Conservation (phyloP, 2,888 invertebrate species). For the Tricholauxania praeusta region DNA sequence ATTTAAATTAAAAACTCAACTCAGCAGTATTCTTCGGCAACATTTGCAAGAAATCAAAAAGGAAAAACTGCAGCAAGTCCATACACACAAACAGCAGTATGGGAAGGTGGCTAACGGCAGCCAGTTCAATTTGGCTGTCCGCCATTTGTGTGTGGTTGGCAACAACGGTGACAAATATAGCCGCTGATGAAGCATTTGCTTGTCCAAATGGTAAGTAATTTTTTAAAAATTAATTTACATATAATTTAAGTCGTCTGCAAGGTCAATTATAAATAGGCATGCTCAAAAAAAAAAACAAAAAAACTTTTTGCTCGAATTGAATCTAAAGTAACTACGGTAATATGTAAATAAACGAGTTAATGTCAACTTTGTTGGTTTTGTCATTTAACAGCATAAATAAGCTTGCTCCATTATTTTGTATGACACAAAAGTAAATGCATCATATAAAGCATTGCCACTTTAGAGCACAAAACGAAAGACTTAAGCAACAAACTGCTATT, state of each 20-base stretch:
- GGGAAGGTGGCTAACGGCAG: conserved; percentile 65
- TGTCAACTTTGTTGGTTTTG: too few relatives aligned
- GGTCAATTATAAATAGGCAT: too few relatives aligned
- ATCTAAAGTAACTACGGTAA: too few relatives aligned
- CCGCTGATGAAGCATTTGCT: conserved; percentile 65
- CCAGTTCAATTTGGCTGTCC: conserved; percentile 68
- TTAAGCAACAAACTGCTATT: conserved; percentile 38
- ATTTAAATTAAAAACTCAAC: too few relatives aligned
- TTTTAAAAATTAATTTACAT: background rate
- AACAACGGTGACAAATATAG: conserved; percentile 42
- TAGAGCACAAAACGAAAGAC: conserved; percentile 31
- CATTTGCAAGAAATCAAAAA: background rate
- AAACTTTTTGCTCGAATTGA: too few relatives aligned
- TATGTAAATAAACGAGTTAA: too few relatives aligned
- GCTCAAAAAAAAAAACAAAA: too few relatives aligned
- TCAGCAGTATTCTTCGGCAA: background rate
- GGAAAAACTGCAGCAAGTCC: background rate
- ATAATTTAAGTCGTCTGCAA: too few relatives aligned
- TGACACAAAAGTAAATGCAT: background rate
- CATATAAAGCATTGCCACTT: background rate
- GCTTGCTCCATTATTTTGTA: too few relatives aligned
- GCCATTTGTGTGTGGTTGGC: conserved; percentile 57
- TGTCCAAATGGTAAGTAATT: conserved; percentile 67
- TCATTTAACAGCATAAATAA: too few relatives aligned
- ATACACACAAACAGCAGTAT: conserved; percentile 51